A percentile compares a stretch with the other conserved stretches of the same genome.
These are phyloP conservation scores for Oceanites oceanicus DNA, from an alignment of 2,113 vertebrate genomes.

Conservation along the genomic window DNA sequence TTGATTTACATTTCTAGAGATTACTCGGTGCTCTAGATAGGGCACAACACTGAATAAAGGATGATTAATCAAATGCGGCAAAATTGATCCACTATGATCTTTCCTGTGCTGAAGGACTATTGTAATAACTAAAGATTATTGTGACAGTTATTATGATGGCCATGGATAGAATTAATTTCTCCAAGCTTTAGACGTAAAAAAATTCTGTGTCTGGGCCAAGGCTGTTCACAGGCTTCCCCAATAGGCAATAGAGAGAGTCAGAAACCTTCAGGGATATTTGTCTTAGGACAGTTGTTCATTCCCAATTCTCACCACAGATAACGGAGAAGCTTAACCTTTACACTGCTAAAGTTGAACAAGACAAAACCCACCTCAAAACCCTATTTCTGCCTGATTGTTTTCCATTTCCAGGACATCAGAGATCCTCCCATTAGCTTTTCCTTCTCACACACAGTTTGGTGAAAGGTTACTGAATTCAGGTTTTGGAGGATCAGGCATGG, in stretches of 20 bases:
- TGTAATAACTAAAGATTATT: constrained; percentile 10
- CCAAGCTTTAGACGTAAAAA: not conserved
- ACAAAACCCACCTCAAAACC: not conserved
- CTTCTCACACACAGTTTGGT: not conserved
- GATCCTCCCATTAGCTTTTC: not conserved
- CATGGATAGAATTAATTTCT: not conserved
- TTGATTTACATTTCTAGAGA: not conserved
- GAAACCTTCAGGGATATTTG: not conserved
- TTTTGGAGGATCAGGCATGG: not conserved
- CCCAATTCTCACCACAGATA: not conserved
- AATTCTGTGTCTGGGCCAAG: not conserved
- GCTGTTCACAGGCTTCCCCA: not conserved
- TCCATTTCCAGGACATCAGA: not conserved
- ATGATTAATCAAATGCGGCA: not conserved
- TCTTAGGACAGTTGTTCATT: not conserved
- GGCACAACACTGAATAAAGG: not conserved
- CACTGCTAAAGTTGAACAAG: not conserved
- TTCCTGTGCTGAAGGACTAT: not conserved
- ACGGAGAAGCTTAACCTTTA: not conserved
- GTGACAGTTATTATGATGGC: not conserved
- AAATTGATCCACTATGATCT: not conserved
- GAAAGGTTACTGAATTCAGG: not conserved
- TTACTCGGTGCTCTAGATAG: not conserved
- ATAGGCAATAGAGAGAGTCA: not conserved
- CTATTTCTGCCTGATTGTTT: not conserved